Evolutionary conservation across 2,113 vertebrate genomes (phyloP), one percentile per base, ranked within the genome.

Genomic region (Penelope pileata): DNA sequence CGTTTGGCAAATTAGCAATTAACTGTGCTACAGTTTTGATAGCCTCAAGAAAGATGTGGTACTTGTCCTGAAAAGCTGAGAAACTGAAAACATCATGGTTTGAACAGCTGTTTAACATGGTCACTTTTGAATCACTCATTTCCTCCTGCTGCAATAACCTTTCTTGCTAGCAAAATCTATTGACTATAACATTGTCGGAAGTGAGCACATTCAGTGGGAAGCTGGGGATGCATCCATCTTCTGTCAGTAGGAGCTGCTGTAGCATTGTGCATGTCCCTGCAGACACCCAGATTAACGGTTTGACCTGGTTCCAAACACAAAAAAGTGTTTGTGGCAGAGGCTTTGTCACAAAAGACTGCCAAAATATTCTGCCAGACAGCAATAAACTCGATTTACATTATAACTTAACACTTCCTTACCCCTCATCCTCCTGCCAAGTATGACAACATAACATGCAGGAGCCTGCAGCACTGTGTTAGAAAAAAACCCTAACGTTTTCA

Each of bases 351-450:
- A 95, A 93, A 95, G 70, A 48, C 93, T 97, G 96, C 96, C 96
- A 97, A 83, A 96, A 88, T 84, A 93, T 94, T 95, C 97, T 97
- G 95, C 97, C 96, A 97, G 95, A 96, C 91, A 94, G 95, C 94
- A 97, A 94, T 97, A 97, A 97, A 97, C 95, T 95, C 96, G 94
- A 96, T 97, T 96, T 97, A 96, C 95, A 96, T 96, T 96, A 96
- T 96, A 96, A 97, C 94, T 96, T 96, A 96, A 94, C 94, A 96
- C 94, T 97, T 93, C 96, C 91, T 93, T 96, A 96, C 92, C 97
- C 94, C 85, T 93, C 21, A 0, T 84, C 75, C 76, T 94, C 50
- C 67, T 97, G 97, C 97, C 97, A 97, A 96, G 93, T 94, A 96
- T 95, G 94, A 97, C 92, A 92, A 93, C 94, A 95, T 96, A 93